Percentiles rank a stretch among this genome's conserved stretches.
Evolutionary conservation across 1,140 invertebrate genomes (phyloP).

Genomic region (Sitodiplosis mosellana): DNA sequence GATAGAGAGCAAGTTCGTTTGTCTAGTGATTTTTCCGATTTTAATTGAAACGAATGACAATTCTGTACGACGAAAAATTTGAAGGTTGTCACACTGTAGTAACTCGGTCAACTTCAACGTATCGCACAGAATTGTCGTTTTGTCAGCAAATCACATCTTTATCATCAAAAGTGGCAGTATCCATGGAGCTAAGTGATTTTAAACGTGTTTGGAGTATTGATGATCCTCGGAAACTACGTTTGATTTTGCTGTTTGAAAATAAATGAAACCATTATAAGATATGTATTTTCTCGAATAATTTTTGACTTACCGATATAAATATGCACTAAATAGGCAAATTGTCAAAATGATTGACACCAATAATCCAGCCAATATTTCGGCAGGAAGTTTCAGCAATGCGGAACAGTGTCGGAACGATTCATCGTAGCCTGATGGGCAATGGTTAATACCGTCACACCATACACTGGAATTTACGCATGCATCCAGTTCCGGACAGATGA

Average conservation of each 20-base stretch:
- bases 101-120: constrained; percentile 72
- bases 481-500: constrained; percentile 66
- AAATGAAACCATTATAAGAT: background rate
- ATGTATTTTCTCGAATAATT: background rate
- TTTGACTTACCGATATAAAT: constrained; percentile 20
- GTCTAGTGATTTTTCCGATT: too few relatives aligned
- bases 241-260: constrained; percentile 21
- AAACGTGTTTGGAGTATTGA: constrained; percentile 55
- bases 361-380: constrained; percentile 40
- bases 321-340: constrained; percentile 21
- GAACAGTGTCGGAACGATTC: constrained; percentile 65
- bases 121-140: constrained; percentile 79
- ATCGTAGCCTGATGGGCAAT: constrained; percentile 76
- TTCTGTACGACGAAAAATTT: background rate
- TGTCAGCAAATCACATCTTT: constrained; percentile 86
- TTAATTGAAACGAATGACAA: background rate
- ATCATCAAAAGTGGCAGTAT: constrained; percentile 59
- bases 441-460: constrained; percentile 69
- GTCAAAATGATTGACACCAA: constrained; percentile 26
- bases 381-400: constrained; percentile 48
- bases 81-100: constrained; percentile 56
- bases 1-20: too few relatives aligned
- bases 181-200: constrained; percentile 52
- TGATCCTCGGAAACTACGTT: constrained; percentile 40
- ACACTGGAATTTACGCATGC: constrained; percentile 75